Evolutionary conservation across 1,140 invertebrate genomes (phyloP).

Genomic region (Potamilus streckersoni): DNA sequence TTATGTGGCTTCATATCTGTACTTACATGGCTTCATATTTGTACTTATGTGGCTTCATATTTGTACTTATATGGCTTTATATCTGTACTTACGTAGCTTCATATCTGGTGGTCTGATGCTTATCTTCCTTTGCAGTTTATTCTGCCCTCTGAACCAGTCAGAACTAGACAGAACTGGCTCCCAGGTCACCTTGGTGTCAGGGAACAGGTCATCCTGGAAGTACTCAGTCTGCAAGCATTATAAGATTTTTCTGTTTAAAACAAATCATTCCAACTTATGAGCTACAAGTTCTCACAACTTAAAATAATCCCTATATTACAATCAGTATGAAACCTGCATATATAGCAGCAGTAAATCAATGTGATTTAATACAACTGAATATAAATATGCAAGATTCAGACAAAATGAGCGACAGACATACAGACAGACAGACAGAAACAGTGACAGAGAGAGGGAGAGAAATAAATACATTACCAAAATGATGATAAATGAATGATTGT

Average conservation of each 20-base stretch:
- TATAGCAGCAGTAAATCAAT: no score
- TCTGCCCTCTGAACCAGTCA: conserved; percentile 80
- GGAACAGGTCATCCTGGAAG: conserved; percentile 97
- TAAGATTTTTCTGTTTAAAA: conserved; percentile 23
- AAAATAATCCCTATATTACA: no score
- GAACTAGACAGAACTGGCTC: conserved; percentile 77
- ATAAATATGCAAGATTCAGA: no score
- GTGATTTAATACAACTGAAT: no score
- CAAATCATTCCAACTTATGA: conserved; percentile 11
- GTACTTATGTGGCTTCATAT: conserved; percentile 86
- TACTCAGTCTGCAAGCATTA: conserved; percentile 80
- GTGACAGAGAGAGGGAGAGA: no score
- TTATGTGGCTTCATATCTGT: background rate
- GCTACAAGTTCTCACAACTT: no score
- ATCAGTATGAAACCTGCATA: no score
- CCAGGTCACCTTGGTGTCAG: conserved; percentile 89
- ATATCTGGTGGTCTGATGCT: conserved; percentile 89
- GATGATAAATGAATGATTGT: no score
- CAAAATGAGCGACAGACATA: no score
- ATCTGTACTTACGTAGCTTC: conserved; percentile 80
- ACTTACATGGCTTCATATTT: conserved; percentile 87
- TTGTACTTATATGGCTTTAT: conserved; percentile 85
- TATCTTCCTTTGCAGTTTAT: conserved; percentile 75
- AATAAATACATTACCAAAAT: no score
- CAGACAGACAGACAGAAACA: no score